These are phyloP conservation scores for Gasteruption jaculator DNA, from an alignment of 2,888 invertebrate genomes.

Conservation along the genomic window DNA sequence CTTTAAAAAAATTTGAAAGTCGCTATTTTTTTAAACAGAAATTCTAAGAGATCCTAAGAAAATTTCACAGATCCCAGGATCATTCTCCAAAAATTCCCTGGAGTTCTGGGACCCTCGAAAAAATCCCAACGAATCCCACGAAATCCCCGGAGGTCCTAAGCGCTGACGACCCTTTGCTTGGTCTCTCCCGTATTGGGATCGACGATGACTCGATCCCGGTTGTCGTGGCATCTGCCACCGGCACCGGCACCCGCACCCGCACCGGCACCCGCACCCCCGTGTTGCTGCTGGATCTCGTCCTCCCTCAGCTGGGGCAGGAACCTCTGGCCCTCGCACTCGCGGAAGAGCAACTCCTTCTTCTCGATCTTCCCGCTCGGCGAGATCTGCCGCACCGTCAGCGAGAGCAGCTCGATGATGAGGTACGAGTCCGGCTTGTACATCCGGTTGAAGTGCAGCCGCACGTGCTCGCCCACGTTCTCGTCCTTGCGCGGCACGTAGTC, in stretches of 20 bases:
- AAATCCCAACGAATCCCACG: too few species aligned
- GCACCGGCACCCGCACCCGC: slow-evolving; percentile 18
- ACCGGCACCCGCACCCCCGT: slow-evolving; percentile 25
- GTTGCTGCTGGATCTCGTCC: too few species aligned
- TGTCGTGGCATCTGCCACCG: slow-evolving; percentile 21
- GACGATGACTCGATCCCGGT: slow-evolving; percentile 39
- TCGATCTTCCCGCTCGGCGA: slow-evolving; percentile 25
- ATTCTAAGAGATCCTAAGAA: too few species aligned
- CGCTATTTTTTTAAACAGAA: too few species aligned
- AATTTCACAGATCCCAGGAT: too few species aligned
- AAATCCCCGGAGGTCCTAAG: too few species aligned
- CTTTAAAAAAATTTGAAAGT: too few species aligned
- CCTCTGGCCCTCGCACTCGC: slow-evolving; percentile 37
- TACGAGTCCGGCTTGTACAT: slow-evolving; percentile 45
- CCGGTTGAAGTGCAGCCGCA: slow-evolving; percentile 41
- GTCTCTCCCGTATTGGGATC: slow-evolving; percentile 46
- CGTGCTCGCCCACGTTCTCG: slow-evolving; percentile 41
- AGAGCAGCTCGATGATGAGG: slow-evolving; percentile 38
- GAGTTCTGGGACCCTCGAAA: too few species aligned
- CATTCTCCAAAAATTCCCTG: too few species aligned
- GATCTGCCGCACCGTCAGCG: slow-evolving; percentile 33
- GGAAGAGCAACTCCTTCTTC: slow-evolving; percentile 34
- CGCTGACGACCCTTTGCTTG: slow-evolving; percentile 27
- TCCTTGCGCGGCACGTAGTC: slow-evolving; percentile 45
- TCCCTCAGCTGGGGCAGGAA: slow-evolving; percentile 38